Conservation (phyloP, 2,797 vertebrate genomes). For the Macropus fuliginosus region DNA sequence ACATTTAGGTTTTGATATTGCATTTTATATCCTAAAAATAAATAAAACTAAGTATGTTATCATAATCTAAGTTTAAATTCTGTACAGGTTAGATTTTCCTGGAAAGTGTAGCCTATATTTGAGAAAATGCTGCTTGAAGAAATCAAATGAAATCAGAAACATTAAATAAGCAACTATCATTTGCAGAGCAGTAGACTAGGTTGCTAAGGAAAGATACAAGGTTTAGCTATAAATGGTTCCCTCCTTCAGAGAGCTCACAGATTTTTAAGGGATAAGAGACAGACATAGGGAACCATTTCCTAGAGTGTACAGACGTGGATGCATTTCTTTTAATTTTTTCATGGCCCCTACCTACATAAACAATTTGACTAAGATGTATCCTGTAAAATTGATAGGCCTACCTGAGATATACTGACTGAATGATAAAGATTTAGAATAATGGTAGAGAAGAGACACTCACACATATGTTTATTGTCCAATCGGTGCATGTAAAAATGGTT, state of each 20-base stretch:
- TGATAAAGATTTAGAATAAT: neutral
- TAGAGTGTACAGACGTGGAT: neutral
- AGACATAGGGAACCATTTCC: neutral
- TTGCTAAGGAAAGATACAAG: neutral
- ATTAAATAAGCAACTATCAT: neutral
- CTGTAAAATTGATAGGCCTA: neutral
- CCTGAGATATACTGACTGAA: neutral
- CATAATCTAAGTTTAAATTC: neutral
- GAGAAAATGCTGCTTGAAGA: neutral
- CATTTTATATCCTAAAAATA: neutral
- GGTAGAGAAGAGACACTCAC: neutral
- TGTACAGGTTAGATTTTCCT: neutral
- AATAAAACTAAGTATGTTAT: neutral
- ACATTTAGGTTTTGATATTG: neutral
- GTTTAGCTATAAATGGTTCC: neutral
- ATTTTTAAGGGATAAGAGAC: neutral
- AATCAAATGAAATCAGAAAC: neutral
- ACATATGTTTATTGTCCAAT: neutral
- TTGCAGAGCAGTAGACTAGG: neutral
- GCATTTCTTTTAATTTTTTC: too few relatives aligned
- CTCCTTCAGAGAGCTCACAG: neutral
- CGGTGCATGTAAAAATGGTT: neutral
- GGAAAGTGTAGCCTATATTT: neutral
- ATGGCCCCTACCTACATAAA: neutral
- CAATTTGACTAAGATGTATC: neutral